phyloP scores from a whole-genome alignment of 2,797 vertebrate genomes.

The Leuciscus waleckii region DNA sequence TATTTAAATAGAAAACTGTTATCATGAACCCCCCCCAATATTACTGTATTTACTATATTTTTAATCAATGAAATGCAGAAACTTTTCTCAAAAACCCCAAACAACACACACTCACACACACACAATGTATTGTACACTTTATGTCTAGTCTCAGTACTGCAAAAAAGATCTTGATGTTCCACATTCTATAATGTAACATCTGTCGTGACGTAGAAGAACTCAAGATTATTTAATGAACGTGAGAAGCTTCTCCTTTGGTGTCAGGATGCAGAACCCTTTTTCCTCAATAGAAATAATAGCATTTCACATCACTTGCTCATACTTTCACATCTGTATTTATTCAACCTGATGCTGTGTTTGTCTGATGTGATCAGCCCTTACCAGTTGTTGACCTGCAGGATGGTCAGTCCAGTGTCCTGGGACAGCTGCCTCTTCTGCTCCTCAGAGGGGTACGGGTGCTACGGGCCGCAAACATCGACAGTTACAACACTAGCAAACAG shows the following conservation, averaged over 20 bases:
- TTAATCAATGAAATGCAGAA: too few relatives aligned
- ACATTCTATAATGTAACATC: neutral
- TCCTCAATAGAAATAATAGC: neutral
- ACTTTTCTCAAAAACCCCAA: too few relatives aligned
- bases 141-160: neutral
- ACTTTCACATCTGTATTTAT: neutral
- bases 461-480: neutral
- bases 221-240: neutral
- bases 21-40: too few relatives aligned
- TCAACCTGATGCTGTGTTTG: neutral
- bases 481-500: neutral
- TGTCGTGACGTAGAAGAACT: neutral
- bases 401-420: conserved; percentile 93
- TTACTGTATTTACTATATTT: too few relatives aligned
- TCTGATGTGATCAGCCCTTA: conserved; percentile 72
- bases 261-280: neutral
- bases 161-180: neutral
- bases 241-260: neutral
- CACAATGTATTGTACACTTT: too few relatives aligned
- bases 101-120: too few relatives aligned
- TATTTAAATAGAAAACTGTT: too few relatives aligned
- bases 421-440: conserved; percentile 98
- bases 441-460: conserved; percentile 97
- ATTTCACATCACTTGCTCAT: neutral
- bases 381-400: conserved; percentile 98